Conservation (phyloP, 2,888 invertebrate genomes). For the Acronicta aceris region DNA sequence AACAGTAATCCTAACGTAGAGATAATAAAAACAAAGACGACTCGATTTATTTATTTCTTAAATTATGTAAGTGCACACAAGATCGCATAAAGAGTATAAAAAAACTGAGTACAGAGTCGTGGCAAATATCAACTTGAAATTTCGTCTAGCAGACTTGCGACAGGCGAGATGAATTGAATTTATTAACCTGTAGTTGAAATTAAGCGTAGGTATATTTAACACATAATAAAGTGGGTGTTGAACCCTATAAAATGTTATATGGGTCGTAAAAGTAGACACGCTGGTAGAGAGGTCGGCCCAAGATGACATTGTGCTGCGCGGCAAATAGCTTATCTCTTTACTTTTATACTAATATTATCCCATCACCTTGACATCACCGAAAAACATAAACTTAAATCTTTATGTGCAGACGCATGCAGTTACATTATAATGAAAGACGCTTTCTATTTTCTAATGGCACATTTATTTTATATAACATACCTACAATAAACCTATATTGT, state of each 20-base stretch:
- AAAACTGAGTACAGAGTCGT: too few relatives aligned
- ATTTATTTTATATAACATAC: too few relatives aligned
- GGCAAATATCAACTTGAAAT: too few relatives aligned
- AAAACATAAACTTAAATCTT: slow-evolving; percentile 32
- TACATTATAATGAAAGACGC: background rate
- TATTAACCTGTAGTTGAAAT: too few relatives aligned
- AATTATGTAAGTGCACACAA: too few relatives aligned
- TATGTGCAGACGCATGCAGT: slow-evolving; percentile 23
- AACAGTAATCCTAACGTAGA: slow-evolving; percentile 25
- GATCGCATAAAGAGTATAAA: too few relatives aligned
- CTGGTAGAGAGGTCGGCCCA: slow-evolving; percentile 59
- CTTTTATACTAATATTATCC: slow-evolving; percentile 59
- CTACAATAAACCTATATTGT: too few relatives aligned
- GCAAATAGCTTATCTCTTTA: slow-evolving; percentile 58
- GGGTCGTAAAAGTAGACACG: slow-evolving; percentile 67
- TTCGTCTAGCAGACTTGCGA: too few relatives aligned
- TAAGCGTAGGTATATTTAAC: slow-evolving; percentile 64
- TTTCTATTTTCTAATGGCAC: background rate
- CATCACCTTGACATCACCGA: slow-evolving; percentile 40
- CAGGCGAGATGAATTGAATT: slow-evolving; percentile 52
- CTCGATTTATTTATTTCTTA: slow-evolving; percentile 47
- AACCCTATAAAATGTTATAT: slow-evolving; percentile 72
- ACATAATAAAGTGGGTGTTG: slow-evolving; percentile 69
- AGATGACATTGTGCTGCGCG: slow-evolving; percentile 64
- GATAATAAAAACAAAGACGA: slow-evolving; percentile 42